Evolutionary conservation across 2,888 invertebrate species (phyloP).

Genomic region (Cantharis nigra): DNA sequence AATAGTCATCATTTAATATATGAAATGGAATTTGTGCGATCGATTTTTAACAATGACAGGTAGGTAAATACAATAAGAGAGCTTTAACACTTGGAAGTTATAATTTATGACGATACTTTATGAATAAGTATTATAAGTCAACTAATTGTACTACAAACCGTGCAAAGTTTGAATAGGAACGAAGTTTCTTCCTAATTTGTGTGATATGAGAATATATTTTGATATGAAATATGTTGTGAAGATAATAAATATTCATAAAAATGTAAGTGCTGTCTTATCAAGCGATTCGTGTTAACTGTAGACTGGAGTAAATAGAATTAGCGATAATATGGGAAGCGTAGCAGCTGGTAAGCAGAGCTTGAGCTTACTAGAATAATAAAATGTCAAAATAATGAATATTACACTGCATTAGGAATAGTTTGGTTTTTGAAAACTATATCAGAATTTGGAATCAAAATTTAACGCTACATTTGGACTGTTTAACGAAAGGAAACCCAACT

Average conservation of each 20-base stretch:
- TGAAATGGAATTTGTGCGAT: not conserved
- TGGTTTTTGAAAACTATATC: not conserved
- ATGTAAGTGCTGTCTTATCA: slow-evolving; percentile 20
- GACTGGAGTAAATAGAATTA: slow-evolving; percentile 21
- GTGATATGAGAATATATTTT: not conserved
- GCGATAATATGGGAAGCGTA: slow-evolving; percentile 6
- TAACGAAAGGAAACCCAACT: not conserved
- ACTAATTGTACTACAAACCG: not conserved
- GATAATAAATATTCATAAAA: slow-evolving; percentile 21
- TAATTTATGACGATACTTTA: slow-evolving; percentile 28
- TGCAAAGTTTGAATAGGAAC: not conserved
- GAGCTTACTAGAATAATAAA: not conserved
- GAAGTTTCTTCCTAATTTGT: not conserved
- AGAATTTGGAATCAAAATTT: not conserved
- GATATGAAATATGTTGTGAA: slow-evolving; percentile 10
- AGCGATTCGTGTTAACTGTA: slow-evolving; percentile 18
- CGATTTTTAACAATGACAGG: not conserved
- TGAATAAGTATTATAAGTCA: slow-evolving; percentile 5
- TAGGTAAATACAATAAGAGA: slow-evolving; percentile 24
- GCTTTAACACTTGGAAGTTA: slow-evolving; percentile 22
- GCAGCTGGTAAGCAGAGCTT: not conserved
- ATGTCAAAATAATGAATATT: not conserved
- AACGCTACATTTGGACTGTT: not conserved
- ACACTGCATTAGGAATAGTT: not conserved
- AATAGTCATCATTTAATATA: not conserved